Conservation (phyloP, 2,113 vertebrate species). For the Cepphus grylle region DNA sequence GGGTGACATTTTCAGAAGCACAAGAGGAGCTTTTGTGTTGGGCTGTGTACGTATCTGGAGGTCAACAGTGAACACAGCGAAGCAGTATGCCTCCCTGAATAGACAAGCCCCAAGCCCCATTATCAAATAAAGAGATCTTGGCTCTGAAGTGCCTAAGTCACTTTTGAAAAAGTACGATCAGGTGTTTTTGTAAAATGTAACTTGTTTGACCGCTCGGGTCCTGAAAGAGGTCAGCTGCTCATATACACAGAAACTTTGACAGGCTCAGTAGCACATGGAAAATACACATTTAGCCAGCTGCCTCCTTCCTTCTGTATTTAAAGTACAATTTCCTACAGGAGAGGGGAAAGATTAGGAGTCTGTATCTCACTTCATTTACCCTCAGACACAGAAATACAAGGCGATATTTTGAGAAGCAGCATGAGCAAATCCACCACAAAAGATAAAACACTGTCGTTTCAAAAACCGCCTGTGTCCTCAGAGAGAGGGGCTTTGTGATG, state of each 20-base stretch:
- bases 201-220: not conserved
- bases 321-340: not conserved
- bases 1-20: constrained; percentile 38
- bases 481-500: constrained; percentile 19
- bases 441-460: not conserved
- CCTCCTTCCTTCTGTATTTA: not conserved
- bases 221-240: not conserved
- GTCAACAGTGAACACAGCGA: constrained; percentile 1
- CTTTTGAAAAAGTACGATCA: not conserved
- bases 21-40: constrained; percentile 39
- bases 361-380: constrained; percentile 16
- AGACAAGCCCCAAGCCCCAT: not conserved
- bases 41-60: not conserved
- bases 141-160: not conserved
- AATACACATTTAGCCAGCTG: not conserved
- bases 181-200: not conserved
- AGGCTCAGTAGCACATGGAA: not conserved
- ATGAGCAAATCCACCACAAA: not conserved
- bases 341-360: not conserved
- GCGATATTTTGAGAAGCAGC: not conserved
- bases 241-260: not conserved
- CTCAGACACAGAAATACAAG: constrained; percentile 21
- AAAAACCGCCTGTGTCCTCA: not conserved
- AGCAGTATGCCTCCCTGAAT: not conserved
- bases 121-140: constrained; percentile 22